Evolutionary conservation across 2,888 invertebrate species (phyloP), one percentile per base, ranked within the genome.

Genomic region (Drosophila setosimentum): DNA sequence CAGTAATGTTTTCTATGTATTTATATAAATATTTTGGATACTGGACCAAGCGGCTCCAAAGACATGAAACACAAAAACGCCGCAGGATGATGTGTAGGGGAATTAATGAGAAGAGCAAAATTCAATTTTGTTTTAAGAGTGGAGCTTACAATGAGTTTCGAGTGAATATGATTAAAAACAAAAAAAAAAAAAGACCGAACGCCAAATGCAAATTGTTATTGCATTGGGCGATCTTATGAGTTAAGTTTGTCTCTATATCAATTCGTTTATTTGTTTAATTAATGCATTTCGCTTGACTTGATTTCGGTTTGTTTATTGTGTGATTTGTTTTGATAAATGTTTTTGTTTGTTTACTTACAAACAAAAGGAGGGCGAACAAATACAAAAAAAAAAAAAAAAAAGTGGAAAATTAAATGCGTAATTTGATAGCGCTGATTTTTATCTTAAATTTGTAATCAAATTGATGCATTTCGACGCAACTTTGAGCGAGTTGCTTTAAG

Each of bases 21-120:
- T 49, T 60, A 62, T 62, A 45, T 59, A 61, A 61, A 61, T 68
- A 57, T 68, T 37, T 66, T 59, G 45, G 42, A 69, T 65, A 40
- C 54, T 70, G 80, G 80, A 76, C 66, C 80, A 67, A 76, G 88
- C 78, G 85, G 88, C 78, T 78, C 85, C 85, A 86, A 86, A 86
- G 85, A 86, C 87, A 83, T 65, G 48, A 61, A 72, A 60, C 42
- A 65, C 33, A 65, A 40, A 24, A 75, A 40, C 50, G 71, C 77
- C 79, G 74, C 67, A 53, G 70, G 66, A 72, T 51, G 57, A 49
- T 54, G 21, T 54, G 42, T 24, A 45, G 24, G 30, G 54, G 24
- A 48, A 65, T 49, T 40, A 48, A 66, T 70, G 63, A 51, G 64
- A 62, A 59, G 63, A 78, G 82, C 84, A 88, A 88, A 86, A 86